These are phyloP conservation scores for Xerus rutilus DNA, from an alignment of 2,797 vertebrate species.

Conservation along the genomic window DNA sequence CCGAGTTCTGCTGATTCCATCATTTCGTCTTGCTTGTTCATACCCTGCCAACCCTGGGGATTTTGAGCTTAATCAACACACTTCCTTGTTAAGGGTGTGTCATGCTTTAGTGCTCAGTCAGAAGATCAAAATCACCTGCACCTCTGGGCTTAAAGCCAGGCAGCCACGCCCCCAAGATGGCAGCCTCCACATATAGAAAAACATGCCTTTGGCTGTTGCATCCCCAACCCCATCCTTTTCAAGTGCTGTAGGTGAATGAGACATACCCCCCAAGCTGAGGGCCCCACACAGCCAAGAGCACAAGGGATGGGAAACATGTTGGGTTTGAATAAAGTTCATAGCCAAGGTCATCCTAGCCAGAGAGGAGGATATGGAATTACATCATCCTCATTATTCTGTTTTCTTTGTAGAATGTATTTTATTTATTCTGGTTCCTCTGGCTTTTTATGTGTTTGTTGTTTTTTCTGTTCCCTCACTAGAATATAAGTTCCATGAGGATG, in stretches of 20 bases:
- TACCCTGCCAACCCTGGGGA: neutral
- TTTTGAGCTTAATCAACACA: slow-evolving; percentile 36
- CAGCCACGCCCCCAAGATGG: neutral
- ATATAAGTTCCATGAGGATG: neutral
- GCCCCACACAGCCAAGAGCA: neutral
- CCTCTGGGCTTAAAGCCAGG: neutral
- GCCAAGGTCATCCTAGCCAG: neutral
- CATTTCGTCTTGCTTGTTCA: neutral
- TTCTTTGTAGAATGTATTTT: neutral
- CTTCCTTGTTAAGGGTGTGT: slow-evolving; percentile 26
- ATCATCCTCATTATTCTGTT: neutral
- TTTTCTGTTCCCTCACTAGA: neutral
- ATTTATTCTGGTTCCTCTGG: neutral
- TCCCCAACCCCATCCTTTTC: neutral
- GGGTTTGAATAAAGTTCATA: neutral
- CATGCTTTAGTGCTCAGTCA: neutral
- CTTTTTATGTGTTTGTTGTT: neutral
- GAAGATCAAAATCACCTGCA: slow-evolving; percentile 31
- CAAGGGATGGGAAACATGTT: neutral
- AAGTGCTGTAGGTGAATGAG: no score
- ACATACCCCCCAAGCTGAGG: neutral
- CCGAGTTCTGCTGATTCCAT: neutral
- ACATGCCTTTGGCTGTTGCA: neutral
- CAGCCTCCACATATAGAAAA: neutral
- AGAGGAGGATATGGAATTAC: neutral